phyloP scores from a whole-genome alignment of 2,888 invertebrate genomes.

The Macrophya annulata region DNA sequence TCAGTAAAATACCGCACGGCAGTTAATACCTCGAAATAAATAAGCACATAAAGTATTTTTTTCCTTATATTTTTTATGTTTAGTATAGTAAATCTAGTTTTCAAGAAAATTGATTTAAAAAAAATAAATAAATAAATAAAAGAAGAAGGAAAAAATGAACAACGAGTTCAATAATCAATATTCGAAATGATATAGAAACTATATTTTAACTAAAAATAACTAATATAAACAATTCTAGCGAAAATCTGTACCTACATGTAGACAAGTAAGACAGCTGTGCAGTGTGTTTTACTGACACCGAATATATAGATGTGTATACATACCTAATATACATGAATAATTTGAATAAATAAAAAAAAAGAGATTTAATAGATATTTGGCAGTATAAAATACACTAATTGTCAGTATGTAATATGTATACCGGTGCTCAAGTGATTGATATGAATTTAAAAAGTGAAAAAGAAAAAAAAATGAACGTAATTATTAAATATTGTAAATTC shows the following conservation, averaged over 20 bases:
- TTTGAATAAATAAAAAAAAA: neutral
- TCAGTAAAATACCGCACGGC: neutral
- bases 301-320: conserved; percentile 7
- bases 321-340: neutral
- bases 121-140: too few species aligned
- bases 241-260: neutral
- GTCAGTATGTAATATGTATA: conserved; percentile 19
- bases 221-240: too few species aligned
- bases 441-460: conserved; percentile 52
- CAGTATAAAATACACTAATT: conserved; percentile 25
- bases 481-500: conserved; percentile 59
- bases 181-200: neutral
- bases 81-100: neutral
- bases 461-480: conserved; percentile 45
- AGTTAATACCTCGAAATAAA: neutral
- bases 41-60: neutral
- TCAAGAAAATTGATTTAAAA: neutral
- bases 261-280: neutral
- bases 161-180: too few species aligned
- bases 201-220: neutral
- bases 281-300: neutral
- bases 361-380: conserved; percentile 9
- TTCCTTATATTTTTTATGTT: neutral
- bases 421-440: conserved; percentile 33
- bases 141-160: neutral